Percentiles rank a stretch among this genome's conserved stretches.
Evolutionary conservation across 35 echinoderm and acorn worm species (phyloP).

Genomic region (Ophiothrix spiculata): DNA sequence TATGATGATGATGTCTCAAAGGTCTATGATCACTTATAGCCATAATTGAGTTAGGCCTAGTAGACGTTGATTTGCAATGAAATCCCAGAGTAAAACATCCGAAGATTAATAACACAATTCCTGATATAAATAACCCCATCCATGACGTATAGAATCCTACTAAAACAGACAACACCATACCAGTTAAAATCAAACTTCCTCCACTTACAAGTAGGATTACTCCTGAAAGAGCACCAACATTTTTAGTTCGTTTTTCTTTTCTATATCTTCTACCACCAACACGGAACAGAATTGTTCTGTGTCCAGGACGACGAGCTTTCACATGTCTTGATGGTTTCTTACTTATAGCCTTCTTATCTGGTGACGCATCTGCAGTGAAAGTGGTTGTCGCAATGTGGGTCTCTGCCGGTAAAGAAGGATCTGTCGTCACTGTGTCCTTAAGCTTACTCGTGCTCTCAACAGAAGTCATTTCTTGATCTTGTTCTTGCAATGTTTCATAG

Average conservation of each 20-base stretch:
- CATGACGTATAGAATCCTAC: not conserved
- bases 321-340: not conserved
- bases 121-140: conserved; percentile 1
- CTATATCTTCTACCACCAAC: not conserved
- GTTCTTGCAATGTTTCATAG: not conserved
- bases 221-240: not conserved
- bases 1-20: not conserved
- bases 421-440: not conserved
- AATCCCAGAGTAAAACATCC: not conserved
- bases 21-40: not conserved
- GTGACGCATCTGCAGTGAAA: not conserved
- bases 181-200: not conserved
- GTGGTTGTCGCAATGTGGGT: not conserved
- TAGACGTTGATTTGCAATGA: not conserved
- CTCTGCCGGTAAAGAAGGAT: not conserved
- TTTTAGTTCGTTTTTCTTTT: not conserved
- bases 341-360: not conserved
- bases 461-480: not conserved
- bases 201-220: not conserved
- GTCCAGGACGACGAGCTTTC: not conserved
- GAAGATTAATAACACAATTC: not conserved
- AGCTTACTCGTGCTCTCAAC: not conserved
- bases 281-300: not conserved
- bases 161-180: not conserved
- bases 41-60: no score